Evolutionary conservation across 1,140 invertebrate species (phyloP).

Genomic region (Argopecten irradians): DNA sequence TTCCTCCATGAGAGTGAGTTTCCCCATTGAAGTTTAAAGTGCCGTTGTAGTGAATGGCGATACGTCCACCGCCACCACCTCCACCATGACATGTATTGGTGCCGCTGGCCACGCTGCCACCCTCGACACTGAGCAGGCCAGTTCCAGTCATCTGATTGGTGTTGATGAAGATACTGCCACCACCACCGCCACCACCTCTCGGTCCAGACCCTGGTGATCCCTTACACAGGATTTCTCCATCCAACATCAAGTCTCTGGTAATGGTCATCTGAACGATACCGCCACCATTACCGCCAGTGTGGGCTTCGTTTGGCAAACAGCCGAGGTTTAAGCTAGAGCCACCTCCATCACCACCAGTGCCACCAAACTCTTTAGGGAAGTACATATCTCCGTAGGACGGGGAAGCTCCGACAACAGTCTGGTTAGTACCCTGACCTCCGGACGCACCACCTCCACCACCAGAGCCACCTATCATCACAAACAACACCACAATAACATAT

Average conservation of each 20-base stretch:
- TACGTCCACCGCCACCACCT: slow-evolving; percentile 65
- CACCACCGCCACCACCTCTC: slow-evolving; percentile 63
- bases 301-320: slow-evolving; percentile 47
- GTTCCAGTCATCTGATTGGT: slow-evolving; percentile 54
- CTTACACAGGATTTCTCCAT: slow-evolving; percentile 54
- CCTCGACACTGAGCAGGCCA: slow-evolving; percentile 55
- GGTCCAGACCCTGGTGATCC: slow-evolving; percentile 52
- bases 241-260: slow-evolving; percentile 46
- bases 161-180: slow-evolving; percentile 61
- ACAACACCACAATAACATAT: no score
- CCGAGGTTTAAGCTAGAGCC: slow-evolving; percentile 48
- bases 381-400: slow-evolving; percentile 64
- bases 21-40: slow-evolving; percentile 52
- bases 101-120: slow-evolving; percentile 53
- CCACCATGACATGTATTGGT: slow-evolving; percentile 59
- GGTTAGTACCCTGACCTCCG: slow-evolving; percentile 61
- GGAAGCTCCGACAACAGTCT: slow-evolving; percentile 55
- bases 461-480: slow-evolving; percentile 56
- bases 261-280: slow-evolving; percentile 61
- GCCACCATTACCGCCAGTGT: slow-evolving; percentile 60
- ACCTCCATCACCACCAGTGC: slow-evolving; percentile 62
- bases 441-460: slow-evolving; percentile 66
- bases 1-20: slow-evolving; percentile 57
- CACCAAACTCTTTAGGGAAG: slow-evolving; percentile 61
- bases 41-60: slow-evolving; percentile 59